Conservation (phyloP, 2,888 invertebrate species). For the Micropterix aruncella region DNA sequence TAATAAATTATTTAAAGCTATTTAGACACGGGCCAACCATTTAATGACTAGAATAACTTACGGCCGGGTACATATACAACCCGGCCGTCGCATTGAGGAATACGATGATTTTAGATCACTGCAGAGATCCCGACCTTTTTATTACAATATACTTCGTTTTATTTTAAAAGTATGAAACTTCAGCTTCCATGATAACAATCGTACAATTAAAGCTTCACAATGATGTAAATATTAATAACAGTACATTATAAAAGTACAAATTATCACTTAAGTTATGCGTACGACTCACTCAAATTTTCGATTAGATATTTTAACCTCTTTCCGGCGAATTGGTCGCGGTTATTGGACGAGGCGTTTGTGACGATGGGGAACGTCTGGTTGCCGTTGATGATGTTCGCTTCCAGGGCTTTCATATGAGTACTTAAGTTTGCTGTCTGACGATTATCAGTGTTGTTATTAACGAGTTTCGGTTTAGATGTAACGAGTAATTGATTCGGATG, state of each 20-base stretch:
- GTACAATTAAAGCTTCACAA: neutral
- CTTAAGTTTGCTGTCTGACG: too few relatives aligned
- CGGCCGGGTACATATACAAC: too few relatives aligned
- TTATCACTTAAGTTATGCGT: constrained; percentile 30
- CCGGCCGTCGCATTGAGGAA: neutral
- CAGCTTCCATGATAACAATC: too few relatives aligned
- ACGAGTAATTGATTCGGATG: neutral
- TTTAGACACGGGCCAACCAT: neutral
- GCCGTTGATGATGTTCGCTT: constrained; percentile 29
- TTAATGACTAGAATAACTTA: constrained; percentile 1
- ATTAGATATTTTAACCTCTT: constrained; percentile 43
- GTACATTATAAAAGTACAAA: neutral
- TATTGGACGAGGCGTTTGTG: constrained; percentile 35
- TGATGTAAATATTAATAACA: constrained; percentile 1
- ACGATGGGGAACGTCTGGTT: constrained; percentile 33
- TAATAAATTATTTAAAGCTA: constrained; percentile 7
- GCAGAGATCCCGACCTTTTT: neutral
- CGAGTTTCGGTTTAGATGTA: neutral
- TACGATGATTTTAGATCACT: neutral
- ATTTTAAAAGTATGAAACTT: too few relatives aligned
- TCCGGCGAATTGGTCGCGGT: constrained; percentile 35
- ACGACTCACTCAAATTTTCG: constrained; percentile 50
- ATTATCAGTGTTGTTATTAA: too few relatives aligned
- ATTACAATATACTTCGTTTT: too few relatives aligned
- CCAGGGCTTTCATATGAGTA: neutral